phyloP scores from a whole-genome alignment of 2,797 vertebrate genomes.

The Manis crassicaudata region DNA sequence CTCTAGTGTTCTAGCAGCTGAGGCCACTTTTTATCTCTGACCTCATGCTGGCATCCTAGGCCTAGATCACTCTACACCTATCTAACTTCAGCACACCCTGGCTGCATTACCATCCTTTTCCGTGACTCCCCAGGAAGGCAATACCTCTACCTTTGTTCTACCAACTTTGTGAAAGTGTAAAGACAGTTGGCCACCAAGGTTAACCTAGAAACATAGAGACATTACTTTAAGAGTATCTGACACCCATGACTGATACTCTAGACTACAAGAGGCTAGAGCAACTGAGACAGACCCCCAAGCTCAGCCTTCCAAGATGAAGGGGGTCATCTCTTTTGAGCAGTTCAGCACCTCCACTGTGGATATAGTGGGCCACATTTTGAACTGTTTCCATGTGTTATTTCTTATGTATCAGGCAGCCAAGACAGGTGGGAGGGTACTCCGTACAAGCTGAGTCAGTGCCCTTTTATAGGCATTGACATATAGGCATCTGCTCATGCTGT shows the following conservation, averaged over 20 bases:
- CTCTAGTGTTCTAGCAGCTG: background rate
- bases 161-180: background rate
- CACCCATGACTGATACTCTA: background rate
- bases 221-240: slow-evolving; percentile 4
- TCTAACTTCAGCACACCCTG: background rate
- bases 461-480: background rate
- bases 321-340: background rate
- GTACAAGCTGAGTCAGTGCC: background rate
- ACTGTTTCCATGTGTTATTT: background rate
- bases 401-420: background rate
- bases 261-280: background rate
- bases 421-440: background rate
- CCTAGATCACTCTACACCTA: background rate
- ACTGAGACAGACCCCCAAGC: background rate
- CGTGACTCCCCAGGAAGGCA: background rate
- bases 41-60: background rate
- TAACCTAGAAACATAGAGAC: slow-evolving; percentile 6
- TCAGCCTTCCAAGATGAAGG: background rate
- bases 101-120: background rate
- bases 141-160: background rate
- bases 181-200: background rate
- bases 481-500: background rate
- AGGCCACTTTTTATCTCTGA: background rate
- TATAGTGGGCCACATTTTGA: background rate
- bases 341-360: background rate